Percentiles rank a stretch among this genome's conserved stretches.
These are phyloP conservation scores for Phylloscopus trochiloides DNA, from an alignment of 2,113 vertebrate species.

Conservation along the genomic window DNA sequence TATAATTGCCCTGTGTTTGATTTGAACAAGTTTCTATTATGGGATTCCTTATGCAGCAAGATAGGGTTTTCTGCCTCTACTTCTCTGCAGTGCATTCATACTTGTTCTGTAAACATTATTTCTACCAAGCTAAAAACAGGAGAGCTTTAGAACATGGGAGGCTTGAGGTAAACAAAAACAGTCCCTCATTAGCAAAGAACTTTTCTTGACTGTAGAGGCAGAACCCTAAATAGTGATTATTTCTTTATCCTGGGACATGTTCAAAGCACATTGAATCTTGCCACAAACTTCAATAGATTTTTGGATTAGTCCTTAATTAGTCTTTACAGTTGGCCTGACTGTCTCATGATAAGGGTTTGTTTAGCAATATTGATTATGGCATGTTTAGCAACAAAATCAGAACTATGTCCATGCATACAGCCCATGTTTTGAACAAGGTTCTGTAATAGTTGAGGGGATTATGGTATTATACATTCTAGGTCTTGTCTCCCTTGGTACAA, in stretches of 20 bases:
- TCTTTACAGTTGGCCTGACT: background rate
- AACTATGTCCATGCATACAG: fast-evolving
- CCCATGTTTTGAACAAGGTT: background rate
- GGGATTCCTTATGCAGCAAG: background rate
- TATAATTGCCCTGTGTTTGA: background rate
- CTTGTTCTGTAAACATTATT: background rate
- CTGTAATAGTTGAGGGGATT: background rate
- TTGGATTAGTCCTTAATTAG: constrained; percentile 17
- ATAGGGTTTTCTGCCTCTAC: background rate
- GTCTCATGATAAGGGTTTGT: background rate
- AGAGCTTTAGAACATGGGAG: background rate
- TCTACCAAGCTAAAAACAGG: background rate
- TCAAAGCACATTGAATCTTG: background rate
- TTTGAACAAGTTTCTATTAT: background rate
- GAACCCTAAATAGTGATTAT: background rate
- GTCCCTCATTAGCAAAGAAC: background rate
- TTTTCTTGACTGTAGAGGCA: background rate
- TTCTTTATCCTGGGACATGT: background rate
- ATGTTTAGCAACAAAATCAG: background rate
- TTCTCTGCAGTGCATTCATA: background rate
- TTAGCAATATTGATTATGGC: background rate
- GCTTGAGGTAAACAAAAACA: background rate
- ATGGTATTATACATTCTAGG: background rate
- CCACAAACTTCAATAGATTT: background rate
- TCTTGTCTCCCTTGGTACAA: background rate